Evolutionary conservation across 1,140 invertebrate species (phyloP).

Genomic region (Chironomus tepperi): DNA sequence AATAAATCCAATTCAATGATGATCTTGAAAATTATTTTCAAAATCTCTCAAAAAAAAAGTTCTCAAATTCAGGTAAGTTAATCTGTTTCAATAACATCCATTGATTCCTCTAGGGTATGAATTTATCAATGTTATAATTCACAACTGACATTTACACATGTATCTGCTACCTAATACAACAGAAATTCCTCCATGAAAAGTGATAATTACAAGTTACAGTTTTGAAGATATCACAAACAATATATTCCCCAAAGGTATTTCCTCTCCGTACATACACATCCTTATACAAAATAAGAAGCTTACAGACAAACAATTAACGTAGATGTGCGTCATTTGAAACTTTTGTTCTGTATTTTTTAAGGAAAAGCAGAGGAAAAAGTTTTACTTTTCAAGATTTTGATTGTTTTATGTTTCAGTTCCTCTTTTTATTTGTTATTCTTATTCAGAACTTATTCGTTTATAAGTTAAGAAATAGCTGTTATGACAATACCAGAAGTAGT

Average conservation of each 20-base stretch:
- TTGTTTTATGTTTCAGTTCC: slow-evolving; percentile 8
- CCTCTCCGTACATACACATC: too few relatives aligned
- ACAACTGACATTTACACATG: too few relatives aligned
- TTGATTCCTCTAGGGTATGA: too few relatives aligned
- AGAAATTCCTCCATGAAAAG: background rate
- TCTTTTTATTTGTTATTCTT: background rate
- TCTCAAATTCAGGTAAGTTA: too few relatives aligned
- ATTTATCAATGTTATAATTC: too few relatives aligned
- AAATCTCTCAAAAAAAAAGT: too few relatives aligned
- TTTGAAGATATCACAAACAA: slow-evolving; percentile 7
- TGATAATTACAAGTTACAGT: slow-evolving; percentile 15
- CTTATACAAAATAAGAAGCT: background rate
- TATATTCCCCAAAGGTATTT: background rate
- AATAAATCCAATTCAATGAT: too few relatives aligned
- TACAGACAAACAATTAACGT: background rate
- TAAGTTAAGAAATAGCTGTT: background rate
- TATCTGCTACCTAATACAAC: too few relatives aligned
- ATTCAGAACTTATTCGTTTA: background rate
- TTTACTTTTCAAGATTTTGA: slow-evolving; percentile 1
- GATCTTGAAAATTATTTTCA: too few relatives aligned
- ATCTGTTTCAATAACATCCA: too few relatives aligned
- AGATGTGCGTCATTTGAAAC: slow-evolving; percentile 7
- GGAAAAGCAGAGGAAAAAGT: background rate
- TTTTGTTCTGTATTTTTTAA: background rate
- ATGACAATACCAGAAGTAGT: background rate